phyloP scores from a whole-genome alignment of 2,113 vertebrate genomes.

The Sinocyclocheilus anshuiensis region DNA sequence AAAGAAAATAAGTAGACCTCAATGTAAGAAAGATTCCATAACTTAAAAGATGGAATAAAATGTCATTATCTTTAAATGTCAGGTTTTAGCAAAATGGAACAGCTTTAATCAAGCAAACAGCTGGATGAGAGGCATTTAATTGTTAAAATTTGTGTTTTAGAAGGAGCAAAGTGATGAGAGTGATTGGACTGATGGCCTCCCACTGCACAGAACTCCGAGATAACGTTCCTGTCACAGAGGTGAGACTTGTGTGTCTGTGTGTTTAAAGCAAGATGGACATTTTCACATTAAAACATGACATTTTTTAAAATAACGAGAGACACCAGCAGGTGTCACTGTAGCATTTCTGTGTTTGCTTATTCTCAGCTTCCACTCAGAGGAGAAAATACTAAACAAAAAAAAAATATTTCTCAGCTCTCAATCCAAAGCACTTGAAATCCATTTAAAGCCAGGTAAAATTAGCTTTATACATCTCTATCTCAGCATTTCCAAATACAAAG shows the following conservation, averaged over 20 bases:
- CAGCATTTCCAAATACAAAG: slow-evolving; percentile 16
- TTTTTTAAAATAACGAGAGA: background rate
- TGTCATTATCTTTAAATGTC: background rate
- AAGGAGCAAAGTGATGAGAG: slow-evolving; percentile 77
- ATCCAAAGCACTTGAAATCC: slow-evolving; percentile 21
- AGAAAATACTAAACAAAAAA: slow-evolving; percentile 13
- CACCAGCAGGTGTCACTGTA: slow-evolving; percentile 58
- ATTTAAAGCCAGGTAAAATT: slow-evolving; percentile 25
- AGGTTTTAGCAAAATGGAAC: background rate
- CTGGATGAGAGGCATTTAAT: background rate
- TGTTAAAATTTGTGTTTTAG: slow-evolving; percentile 63
- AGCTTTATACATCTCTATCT: background rate
- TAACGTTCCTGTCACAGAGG: slow-evolving; percentile 78
- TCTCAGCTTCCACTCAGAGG: background rate
- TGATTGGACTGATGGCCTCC: slow-evolving; percentile 78
- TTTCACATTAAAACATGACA: background rate
- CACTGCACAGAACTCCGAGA: slow-evolving; percentile 77
- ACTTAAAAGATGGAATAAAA: background rate
- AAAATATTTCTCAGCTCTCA: slow-evolving; percentile 4
- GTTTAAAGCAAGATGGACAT: background rate
- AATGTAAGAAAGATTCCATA: too few relatives aligned
- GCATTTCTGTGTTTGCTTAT: slow-evolving; percentile 15
- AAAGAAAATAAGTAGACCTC: too few relatives aligned
- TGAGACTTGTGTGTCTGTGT: slow-evolving; percentile 59
- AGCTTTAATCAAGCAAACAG: background rate